These are phyloP conservation scores for Odocoileus virginianus DNA, from an alignment of 2,113 vertebrate species.

Conservation along the genomic window DNA sequence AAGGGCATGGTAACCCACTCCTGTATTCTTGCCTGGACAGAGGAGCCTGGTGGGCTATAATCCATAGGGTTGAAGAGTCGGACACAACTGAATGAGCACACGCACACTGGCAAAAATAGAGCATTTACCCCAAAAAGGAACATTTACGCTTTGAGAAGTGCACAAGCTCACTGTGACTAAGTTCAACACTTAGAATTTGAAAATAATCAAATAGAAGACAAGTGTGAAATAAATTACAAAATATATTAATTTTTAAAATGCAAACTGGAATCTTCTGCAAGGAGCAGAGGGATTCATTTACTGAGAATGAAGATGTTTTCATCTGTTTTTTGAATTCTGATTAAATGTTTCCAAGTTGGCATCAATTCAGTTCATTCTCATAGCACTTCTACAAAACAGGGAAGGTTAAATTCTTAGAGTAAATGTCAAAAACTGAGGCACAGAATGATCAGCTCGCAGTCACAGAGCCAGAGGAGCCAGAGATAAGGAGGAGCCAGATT, in stretches of 20 bases:
- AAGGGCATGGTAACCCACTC: not conserved
- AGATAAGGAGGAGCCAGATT: not conserved
- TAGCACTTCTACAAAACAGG: not conserved
- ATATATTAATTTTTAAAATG: not conserved
- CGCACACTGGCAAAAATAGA: not conserved
- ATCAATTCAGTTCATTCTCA: not conserved
- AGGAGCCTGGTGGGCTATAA: not conserved
- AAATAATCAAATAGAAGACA: not conserved
- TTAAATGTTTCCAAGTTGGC: constrained; percentile 32
- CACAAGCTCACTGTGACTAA: not conserved
- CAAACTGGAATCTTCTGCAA: not conserved
- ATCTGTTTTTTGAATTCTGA: constrained; percentile 40
- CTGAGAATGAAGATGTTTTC: constrained; percentile 5
- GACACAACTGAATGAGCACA: not conserved
- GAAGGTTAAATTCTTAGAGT: constrained; percentile 16
- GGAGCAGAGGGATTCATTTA: not conserved
- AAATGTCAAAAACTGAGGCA: constrained; percentile 28
- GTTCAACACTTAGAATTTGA: not conserved
- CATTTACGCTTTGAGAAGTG: not conserved
- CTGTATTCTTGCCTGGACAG: not conserved
- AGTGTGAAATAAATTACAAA: not conserved
- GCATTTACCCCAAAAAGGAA: not conserved
- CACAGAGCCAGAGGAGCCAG: not conserved
- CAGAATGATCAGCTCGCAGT: not conserved
- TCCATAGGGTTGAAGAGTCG: fast-evolving